Conservation (phyloP, 2,888 invertebrate species). For the Microplitis manilae region DNA sequence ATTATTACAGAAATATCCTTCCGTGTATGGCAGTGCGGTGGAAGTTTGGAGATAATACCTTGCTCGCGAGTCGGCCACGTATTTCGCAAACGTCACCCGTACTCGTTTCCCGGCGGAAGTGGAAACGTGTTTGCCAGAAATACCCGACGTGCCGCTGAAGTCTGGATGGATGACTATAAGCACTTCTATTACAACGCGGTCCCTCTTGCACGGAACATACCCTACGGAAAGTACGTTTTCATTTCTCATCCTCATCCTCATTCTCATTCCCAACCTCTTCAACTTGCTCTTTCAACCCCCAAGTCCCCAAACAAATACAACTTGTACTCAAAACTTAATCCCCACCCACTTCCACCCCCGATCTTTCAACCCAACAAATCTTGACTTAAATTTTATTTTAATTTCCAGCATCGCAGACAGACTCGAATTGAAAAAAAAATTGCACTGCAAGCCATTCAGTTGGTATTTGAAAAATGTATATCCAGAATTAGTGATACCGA, state of each 20-base stretch:
- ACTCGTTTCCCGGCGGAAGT: slow-evolving; percentile 97
- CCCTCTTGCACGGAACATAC: slow-evolving; percentile 88
- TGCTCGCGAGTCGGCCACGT: slow-evolving; percentile 96
- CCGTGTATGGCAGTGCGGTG: slow-evolving; percentile 98
- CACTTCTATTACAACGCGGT: slow-evolving; percentile 95
- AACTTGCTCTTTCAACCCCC: not conserved
- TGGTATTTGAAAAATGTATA: slow-evolving; percentile 96
- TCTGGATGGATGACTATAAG: slow-evolving; percentile 99
- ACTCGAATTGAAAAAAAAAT: slow-evolving; percentile 81
- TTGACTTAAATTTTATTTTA: slow-evolving; percentile 4
- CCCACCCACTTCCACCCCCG: too few relatives aligned
- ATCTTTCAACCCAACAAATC: not conserved
- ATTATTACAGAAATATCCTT: slow-evolving; percentile 79
- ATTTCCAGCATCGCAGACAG: slow-evolving; percentile 86
- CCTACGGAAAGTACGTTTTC: slow-evolving; percentile 83
- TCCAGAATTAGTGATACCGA: slow-evolving; percentile 87
- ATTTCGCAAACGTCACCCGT: slow-evolving; percentile 96
- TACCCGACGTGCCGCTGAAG: slow-evolving; percentile 96
- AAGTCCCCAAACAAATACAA: not conserved
- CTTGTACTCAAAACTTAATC: slow-evolving; percentile 15
- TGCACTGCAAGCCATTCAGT: slow-evolving; percentile 94
- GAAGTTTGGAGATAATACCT: slow-evolving; percentile 96
- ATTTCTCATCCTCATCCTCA: not conserved
- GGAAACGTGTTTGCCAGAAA: slow-evolving; percentile 97
- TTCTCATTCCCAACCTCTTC: not conserved